Percentiles rank a stretch among this genome's conserved stretches.
Evolutionary conservation across 2,797 vertebrate species (phyloP).

Genomic region (Vespertilio murinus): DNA sequence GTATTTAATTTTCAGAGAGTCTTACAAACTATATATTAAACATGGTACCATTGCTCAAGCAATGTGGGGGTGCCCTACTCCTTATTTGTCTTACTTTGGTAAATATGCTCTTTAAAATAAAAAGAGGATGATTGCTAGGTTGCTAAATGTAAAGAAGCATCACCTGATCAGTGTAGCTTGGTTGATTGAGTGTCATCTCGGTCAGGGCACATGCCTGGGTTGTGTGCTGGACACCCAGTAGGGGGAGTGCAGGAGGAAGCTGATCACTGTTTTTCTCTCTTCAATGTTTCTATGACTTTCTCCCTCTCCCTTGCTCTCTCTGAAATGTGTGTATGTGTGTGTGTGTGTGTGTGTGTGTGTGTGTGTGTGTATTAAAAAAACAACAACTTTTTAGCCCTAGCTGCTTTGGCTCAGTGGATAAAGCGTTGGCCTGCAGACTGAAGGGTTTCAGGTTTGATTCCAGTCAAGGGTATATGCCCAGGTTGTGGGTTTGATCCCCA

Average conservation of each 20-base stretch:
- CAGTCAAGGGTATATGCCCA: not conserved
- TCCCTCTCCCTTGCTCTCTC: not conserved
- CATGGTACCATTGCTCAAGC: not conserved
- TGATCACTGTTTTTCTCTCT: not conserved
- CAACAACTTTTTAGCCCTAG: too few species aligned
- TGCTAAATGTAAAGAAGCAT: not conserved
- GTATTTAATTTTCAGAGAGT: not conserved
- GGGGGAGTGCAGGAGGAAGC: not conserved
- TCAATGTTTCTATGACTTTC: not conserved
- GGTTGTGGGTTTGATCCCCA: not conserved
- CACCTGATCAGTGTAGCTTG: not conserved
- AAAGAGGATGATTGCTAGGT: not conserved
- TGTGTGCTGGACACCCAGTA: not conserved
- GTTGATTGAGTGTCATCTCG: not conserved
- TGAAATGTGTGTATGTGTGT: not conserved
- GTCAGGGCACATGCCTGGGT: not conserved
- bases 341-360: too few species aligned
- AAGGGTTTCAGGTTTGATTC: too few species aligned
- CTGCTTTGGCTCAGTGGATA: too few species aligned
- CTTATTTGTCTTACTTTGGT: not conserved
- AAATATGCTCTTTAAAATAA: not conserved
- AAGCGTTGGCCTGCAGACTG: too few species aligned
- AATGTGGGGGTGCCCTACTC: not conserved
- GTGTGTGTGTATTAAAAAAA: too few species aligned
- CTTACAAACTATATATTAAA: not conserved